phyloP scores from a whole-genome alignment of 2,113 vertebrate species.

The zebrafish (Danio rerio) region DNA sequence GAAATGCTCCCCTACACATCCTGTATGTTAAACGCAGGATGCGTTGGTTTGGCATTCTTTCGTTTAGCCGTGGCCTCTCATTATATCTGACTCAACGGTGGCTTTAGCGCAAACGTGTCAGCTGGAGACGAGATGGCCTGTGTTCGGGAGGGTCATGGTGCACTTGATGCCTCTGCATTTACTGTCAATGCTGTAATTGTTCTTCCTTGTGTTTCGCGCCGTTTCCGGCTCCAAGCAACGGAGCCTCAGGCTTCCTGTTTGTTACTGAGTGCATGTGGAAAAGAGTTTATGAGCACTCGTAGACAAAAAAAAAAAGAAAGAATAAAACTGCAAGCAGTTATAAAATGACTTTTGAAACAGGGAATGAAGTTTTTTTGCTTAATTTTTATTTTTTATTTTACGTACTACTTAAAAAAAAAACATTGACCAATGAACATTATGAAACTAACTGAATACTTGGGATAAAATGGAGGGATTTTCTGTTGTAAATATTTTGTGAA shows the following conservation, averaged over 20 bases:
- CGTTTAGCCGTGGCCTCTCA: slow-evolving; percentile 11
- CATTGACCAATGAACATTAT: slow-evolving; percentile 49
- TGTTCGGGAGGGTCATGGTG: slow-evolving; percentile 24
- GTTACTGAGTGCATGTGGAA: slow-evolving; percentile 79
- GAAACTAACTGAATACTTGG: slow-evolving; percentile 57
- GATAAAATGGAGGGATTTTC: slow-evolving; percentile 62
- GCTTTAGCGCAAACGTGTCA: slow-evolving; percentile 19
- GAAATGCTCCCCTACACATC: slow-evolving; percentile 26
- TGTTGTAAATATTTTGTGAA: slow-evolving; percentile 88
- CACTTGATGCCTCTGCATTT: slow-evolving; percentile 44
- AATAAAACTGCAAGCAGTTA: slow-evolving; percentile 60
- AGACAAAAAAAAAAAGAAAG: slow-evolving; percentile 55
- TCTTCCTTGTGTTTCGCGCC: slow-evolving; percentile 80
- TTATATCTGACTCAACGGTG: slow-evolving; percentile 29
- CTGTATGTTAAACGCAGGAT: slow-evolving; percentile 48
- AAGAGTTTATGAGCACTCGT: slow-evolving; percentile 73
- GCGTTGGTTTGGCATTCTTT: slow-evolving; percentile 45
- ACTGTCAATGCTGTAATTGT: slow-evolving; percentile 74
- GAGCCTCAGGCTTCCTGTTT: slow-evolving; percentile 79
- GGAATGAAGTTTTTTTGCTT: slow-evolving; percentile 53
- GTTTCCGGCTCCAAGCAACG: slow-evolving; percentile 80
- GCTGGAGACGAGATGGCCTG: slow-evolving; percentile 12
- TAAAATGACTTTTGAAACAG: slow-evolving; percentile 65
- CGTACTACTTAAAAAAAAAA: slow-evolving; percentile 41
- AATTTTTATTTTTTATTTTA: background rate